Base-by-base conservation (phyloP, 1,140 invertebrate genomes). In the Bombus picipes region DNA sequence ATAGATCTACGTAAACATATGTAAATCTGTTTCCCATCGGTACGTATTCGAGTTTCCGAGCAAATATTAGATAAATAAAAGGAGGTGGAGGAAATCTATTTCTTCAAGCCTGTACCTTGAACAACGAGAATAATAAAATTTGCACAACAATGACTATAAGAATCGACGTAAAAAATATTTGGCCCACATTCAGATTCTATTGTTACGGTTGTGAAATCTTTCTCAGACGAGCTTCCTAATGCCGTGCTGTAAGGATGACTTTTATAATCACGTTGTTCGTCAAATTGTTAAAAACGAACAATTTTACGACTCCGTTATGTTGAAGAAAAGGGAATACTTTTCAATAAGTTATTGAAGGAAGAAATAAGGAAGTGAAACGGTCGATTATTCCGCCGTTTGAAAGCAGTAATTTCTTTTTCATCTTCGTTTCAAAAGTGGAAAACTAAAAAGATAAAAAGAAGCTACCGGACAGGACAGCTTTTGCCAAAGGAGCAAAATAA, bases 131-230 rank as follows among this genome's bases (percentile, higher is more conserved):
- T 39, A n/a, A 13, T n/a, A 43, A 65, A 68, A 47, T 79, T 47
- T 25, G 13, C 41, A 18, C n/a, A 10, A 66, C 34, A 80, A 80
- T 70, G 66, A 13, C 18, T n/a, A 28, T n/a, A 32, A 43, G 57
- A 77, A n/a, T 9, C 10, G n/a, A 25, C 13, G 10, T n/a, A 57
- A 71, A 32, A 81, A 53, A 57, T 71, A 81, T 81, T 81, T 81
- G 78, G 43, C 78, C 41, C 25, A 25, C n/a, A n/a, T 57, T 81
- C 78, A 71, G 25, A 22, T 10, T 18, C 32, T 28, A 25, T 78
- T 41, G n/a, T 78, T 12, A 8, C 1, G 8, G 1, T 41, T 68
- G n/a, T 13, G n/a, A 68, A 34, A 41, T 47, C 39, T 34, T 28
- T 65, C 57, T 43, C 18, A 28, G 34, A n/a, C 6, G 25, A 5